Evolutionary conservation across 2,888 invertebrate genomes (phyloP).

Genomic region (Lumbricus terrestris): DNA sequence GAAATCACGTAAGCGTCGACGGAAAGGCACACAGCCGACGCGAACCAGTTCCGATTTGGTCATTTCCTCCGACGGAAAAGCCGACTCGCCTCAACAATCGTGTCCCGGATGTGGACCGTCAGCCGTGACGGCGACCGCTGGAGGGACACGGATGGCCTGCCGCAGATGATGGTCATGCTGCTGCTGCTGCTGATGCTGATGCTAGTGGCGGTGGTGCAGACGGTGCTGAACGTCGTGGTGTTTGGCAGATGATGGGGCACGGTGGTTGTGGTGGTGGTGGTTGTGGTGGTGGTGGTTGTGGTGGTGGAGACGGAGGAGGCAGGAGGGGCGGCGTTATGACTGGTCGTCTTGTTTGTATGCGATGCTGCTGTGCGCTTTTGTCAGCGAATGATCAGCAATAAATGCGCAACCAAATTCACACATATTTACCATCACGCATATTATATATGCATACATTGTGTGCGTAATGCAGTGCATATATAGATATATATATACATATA

Average conservation of each 20-base stretch:
- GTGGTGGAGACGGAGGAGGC: too few species aligned
- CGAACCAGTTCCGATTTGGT: constrained; percentile 15
- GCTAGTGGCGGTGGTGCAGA: too few species aligned
- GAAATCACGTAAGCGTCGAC: background rate
- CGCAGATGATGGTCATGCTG: background rate
- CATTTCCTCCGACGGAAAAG: constrained; percentile 19
- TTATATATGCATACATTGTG: background rate
- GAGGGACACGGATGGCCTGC: background rate
- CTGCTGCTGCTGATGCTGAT: background rate
- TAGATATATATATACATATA: background rate
- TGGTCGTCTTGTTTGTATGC: background rate
- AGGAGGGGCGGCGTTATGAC: background rate
- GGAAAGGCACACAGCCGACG: background rate
- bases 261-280: too few species aligned
- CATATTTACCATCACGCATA: background rate
- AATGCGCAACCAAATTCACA: background rate
- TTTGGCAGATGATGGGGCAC: background rate
- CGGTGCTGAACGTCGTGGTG: too few species aligned
- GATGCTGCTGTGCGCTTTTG: background rate
- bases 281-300: too few species aligned
- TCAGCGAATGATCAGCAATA: background rate
- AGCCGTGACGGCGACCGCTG: background rate
- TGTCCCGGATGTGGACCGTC: constrained; percentile 5
- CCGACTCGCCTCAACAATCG: constrained; percentile 16
- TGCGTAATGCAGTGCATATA: background rate